Conservation (phyloP, 2,113 vertebrate genomes). For the Callocephalon fimbriatum region DNA sequence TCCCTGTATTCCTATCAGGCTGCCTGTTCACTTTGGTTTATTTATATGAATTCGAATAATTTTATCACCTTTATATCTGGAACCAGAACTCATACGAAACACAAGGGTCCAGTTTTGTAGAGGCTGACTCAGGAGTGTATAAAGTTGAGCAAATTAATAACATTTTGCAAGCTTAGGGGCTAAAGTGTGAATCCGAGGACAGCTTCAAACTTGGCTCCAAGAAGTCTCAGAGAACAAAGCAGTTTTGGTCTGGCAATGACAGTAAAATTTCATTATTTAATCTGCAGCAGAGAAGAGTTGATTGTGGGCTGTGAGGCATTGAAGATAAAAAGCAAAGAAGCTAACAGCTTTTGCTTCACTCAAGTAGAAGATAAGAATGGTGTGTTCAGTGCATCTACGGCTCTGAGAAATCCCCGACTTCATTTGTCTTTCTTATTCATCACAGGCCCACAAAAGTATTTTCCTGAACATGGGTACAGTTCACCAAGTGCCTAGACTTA, state of each 20-base stretch:
- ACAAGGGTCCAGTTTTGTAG: background rate
- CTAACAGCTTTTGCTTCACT: background rate
- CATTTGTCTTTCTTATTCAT: background rate
- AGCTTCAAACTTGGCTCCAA: background rate
- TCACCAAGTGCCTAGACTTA: background rate
- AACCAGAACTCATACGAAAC: background rate
- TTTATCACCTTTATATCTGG: background rate
- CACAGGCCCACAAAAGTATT: background rate
- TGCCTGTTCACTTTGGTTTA: background rate
- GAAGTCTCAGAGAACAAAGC: background rate
- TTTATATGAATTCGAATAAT: background rate
- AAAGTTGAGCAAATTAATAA: conserved; percentile 3
- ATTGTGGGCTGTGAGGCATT: background rate
- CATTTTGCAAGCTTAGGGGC: background rate
- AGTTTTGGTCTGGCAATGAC: background rate
- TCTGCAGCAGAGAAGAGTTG: background rate
- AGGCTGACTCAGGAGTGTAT: background rate
- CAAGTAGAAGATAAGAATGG: background rate
- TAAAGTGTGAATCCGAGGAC: background rate
- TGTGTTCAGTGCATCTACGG: background rate
- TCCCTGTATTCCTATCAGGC: background rate
- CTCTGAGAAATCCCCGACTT: background rate
- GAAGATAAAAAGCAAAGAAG: background rate
- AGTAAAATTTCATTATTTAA: background rate
- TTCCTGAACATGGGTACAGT: background rate